phyloP scores from a whole-genome alignment of 35 echinoderm and acorn worm genomes.

The Hemicentrotus pulcherrimus region DNA sequence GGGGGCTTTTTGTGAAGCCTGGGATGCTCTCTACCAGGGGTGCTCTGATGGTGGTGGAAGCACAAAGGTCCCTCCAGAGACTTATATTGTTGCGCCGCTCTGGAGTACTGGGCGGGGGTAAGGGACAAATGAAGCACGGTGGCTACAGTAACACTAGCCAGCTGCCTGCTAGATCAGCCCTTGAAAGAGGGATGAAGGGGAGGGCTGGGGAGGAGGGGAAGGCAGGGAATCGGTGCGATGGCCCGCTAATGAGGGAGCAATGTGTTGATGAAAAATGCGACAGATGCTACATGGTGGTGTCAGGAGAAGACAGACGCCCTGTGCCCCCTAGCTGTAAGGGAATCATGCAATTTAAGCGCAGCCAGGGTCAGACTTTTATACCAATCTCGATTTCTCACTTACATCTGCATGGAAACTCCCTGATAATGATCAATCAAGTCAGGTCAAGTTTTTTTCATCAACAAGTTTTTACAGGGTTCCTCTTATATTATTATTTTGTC shows the following conservation, averaged over 20 bases:
- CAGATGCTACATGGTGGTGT: constrained; percentile 21
- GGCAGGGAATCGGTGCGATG: background rate
- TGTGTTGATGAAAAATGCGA: constrained; percentile 23
- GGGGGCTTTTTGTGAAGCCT: background rate
- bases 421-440: background rate
- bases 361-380: background rate
- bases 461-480: too few species aligned
- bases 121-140: constrained; percentile 21
- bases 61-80: constrained; percentile 36
- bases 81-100: background rate
- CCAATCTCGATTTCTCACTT: background rate
- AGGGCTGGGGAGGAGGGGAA: background rate
- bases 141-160: constrained; percentile 39
- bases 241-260: constrained; percentile 21
- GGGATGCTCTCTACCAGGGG: background rate
- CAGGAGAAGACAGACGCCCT: constrained; percentile 35
- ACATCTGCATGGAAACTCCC: background rate
- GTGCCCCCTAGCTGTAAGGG: constrained; percentile 25
- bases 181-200: background rate
- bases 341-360: background rate
- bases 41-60: background rate
- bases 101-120: background rate
- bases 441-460: background rate
- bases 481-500: too few species aligned
- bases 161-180: constrained; percentile 5